These are phyloP conservation scores for Lagopus muta DNA, from an alignment of 2,113 vertebrate genomes.

Conservation along the genomic window DNA sequence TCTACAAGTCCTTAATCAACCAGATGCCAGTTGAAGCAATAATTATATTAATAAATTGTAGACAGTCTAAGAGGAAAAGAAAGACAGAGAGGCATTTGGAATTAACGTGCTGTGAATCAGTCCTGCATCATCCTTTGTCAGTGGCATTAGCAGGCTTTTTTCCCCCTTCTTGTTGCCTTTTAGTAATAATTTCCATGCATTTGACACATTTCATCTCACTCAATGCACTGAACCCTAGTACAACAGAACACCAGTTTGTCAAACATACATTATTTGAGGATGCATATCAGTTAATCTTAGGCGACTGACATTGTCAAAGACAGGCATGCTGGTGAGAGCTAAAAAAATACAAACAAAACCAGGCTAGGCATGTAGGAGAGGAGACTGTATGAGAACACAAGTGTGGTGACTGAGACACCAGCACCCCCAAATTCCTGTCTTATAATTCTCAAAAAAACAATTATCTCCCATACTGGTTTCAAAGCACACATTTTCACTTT, in stretches of 20 bases:
- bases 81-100: constrained; percentile 66
- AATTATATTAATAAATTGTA: constrained; percentile 76
- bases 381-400: not conserved
- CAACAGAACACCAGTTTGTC: constrained; percentile 68
- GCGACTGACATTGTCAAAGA: constrained; percentile 45
- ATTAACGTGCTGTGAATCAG: constrained; percentile 69
- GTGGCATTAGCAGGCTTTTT: constrained; percentile 50
- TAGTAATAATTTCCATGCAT: constrained; percentile 73
- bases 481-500: not conserved
- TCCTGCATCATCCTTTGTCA: constrained; percentile 67
- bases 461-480: not conserved
- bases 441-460: not conserved
- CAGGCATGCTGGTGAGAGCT: not conserved
- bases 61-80: constrained; percentile 61
- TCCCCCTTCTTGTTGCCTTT: constrained; percentile 45
- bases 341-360: not conserved
- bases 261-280: constrained; percentile 57
- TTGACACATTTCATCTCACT: constrained; percentile 78
- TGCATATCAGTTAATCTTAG: constrained; percentile 70
- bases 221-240: constrained; percentile 72
- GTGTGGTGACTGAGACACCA: not conserved
- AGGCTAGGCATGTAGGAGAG: not conserved
- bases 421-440: not conserved
- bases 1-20: constrained; percentile 69
- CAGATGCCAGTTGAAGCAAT: constrained; percentile 67